Conservation (phyloP, 2,113 vertebrate genomes). For the cattle (Bos taurus) region ARS-UCD2.0 NC_037332.1:84331001-84331500, state of each 20-base stretch:
- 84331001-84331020: not conserved
- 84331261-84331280: not conserved
- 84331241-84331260: not conserved
- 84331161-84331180: not conserved
- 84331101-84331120: rapidly evolving
- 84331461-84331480: not conserved
- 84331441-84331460: not conserved
- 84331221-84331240: not conserved
- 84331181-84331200: not conserved
- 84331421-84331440: not conserved
- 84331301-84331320: not conserved
- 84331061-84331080: not conserved
- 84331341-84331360: too few species aligned
- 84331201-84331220: not conserved
- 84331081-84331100: not conserved
- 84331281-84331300: not conserved
- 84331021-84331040: not conserved
- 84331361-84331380: not conserved
- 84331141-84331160: not conserved
- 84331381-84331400: rapidly evolving
- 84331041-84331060: not conserved
- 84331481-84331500: not conserved
- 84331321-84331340: not conserved
- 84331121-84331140: not conserved
- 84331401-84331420: not conserved